Evolutionary conservation across 2,888 invertebrate species (phyloP), one percentile per base, ranked within the genome.

Genomic region (Ernsta delagoae): DNA sequence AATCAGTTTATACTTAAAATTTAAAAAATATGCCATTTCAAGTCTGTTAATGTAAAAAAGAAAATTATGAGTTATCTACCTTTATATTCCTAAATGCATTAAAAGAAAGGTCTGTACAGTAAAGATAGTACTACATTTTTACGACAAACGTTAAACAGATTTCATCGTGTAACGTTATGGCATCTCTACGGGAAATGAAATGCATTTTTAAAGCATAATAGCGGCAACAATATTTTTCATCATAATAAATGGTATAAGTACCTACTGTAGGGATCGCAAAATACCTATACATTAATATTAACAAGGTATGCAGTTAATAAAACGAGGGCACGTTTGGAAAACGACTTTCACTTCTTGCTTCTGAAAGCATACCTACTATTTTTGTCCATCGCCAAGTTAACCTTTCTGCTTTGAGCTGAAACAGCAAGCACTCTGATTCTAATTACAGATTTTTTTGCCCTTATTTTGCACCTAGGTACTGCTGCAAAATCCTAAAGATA

Each of bases 191-290:
- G 16, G 16, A 50, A 50, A 50, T 50, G 7, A 50, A 50, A 50
- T 50, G 50, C 16, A 50, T 50, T 50, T 16, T 50, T 50, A 16
- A 50, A 16, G 16, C 50, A 8, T 16, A 16, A 48, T 48, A 16
- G 8, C 50, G 11, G 50, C 34, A 54, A 34, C 54, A 54, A 24
- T 54, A 54, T 54, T 54, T 34, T 54, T 54, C 54, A 2, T 11
- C n/a, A 34, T 54, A n/a, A n/a, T n/a, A 54, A 54, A 54, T 54
- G 34, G 34, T 11, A 54, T 54, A 54, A 54, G 54, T 54, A 54
- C 34, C 11, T 24, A 24, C 54, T 54, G 31, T 54, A 54, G 54
- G 34, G 53, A 54, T 24, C 5, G 11, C 11, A 9, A 5, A 6
- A 54, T 5, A 16, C 24, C 24, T 24, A 24, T 24, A 24, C 24